These are phyloP conservation scores for Melitaea cinxia DNA, from an alignment of 1,140 invertebrate genomes.

Conservation along the genomic window DNA sequence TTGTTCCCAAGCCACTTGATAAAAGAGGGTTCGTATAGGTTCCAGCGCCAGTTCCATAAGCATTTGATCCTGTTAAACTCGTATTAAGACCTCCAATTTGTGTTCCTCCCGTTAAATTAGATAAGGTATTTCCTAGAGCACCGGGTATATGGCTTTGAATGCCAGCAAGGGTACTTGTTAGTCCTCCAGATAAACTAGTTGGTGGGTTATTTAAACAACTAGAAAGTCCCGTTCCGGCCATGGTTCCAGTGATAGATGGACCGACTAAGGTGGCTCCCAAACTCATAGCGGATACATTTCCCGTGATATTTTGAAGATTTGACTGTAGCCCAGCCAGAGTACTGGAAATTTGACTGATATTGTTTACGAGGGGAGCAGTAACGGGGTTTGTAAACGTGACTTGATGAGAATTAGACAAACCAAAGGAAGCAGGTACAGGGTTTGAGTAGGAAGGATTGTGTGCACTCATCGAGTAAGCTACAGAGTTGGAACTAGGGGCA, in stretches of 20 bases:
- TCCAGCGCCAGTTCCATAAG: slow-evolving; percentile 79
- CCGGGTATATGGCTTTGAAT: slow-evolving; percentile 70
- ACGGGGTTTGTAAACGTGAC: slow-evolving; percentile 82
- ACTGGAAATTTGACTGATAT: slow-evolving; percentile 78
- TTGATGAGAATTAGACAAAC: slow-evolving; percentile 80
- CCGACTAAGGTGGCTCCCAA: slow-evolving; percentile 62
- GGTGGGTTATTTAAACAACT: slow-evolving; percentile 74
- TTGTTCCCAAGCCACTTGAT: slow-evolving; percentile 73
- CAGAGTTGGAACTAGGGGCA: slow-evolving; percentile 77
- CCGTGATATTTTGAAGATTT: slow-evolving; percentile 74
- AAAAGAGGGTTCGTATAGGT: slow-evolving; percentile 84
- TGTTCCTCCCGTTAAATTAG: slow-evolving; percentile 72
- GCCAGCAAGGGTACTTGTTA: slow-evolving; percentile 68
- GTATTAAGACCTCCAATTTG: slow-evolving; percentile 78
- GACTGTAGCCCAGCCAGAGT: slow-evolving; percentile 77
- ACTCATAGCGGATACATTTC: slow-evolving; percentile 73
- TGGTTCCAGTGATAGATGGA: slow-evolving; percentile 62
- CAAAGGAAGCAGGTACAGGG: slow-evolving; percentile 74
- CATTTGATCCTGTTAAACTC: slow-evolving; percentile 73
- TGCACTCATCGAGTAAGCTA: slow-evolving; percentile 77
- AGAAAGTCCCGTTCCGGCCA: slow-evolving; percentile 65
- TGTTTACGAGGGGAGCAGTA: slow-evolving; percentile 76
- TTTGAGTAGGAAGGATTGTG: slow-evolving; percentile 81
- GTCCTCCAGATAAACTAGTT: slow-evolving; percentile 69
- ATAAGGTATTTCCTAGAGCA: slow-evolving; percentile 70